phyloP scores from a whole-genome alignment of 2,797 vertebrate species.

The Chaetodon trifasciatus region DNA sequence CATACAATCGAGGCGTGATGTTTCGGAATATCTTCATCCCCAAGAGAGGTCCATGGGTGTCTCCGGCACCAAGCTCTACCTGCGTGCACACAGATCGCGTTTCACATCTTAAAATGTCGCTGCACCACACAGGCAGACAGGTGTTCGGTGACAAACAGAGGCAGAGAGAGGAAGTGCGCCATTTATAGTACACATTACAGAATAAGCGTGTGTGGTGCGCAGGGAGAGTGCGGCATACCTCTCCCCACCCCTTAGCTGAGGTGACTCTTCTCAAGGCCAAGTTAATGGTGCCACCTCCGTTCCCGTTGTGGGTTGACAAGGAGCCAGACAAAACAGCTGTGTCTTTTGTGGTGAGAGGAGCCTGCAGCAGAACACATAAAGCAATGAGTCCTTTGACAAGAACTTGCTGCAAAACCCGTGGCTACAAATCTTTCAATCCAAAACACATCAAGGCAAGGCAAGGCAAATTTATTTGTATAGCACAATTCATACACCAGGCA shows the following conservation, averaged over 20 bases:
- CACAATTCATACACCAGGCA: no score
- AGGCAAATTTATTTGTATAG: no score
- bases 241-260: slow-evolving; percentile 97
- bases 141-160: slow-evolving; percentile 4
- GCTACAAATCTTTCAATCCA: slow-evolving; percentile 2
- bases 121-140: background rate
- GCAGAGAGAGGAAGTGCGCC: background rate
- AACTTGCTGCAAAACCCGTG: slow-evolving; percentile 1
- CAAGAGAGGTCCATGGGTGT: slow-evolving; percentile 94
- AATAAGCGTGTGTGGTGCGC: background rate
- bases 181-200: slow-evolving; percentile 4
- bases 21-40: slow-evolving; percentile 97
- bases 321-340: slow-evolving; percentile 97
- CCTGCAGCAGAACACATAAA: slow-evolving; percentile 80
- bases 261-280: slow-evolving; percentile 93
- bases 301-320: slow-evolving; percentile 98
- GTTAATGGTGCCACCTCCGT: slow-evolving; percentile 95
- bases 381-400: background rate
- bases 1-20: slow-evolving; percentile 93
- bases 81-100: slow-evolving; percentile 69
- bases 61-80: slow-evolving; percentile 96
- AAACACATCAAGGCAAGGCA: no score
- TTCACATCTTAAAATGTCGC: slow-evolving; percentile 12
- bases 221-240: slow-evolving; percentile 83
- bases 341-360: slow-evolving; percentile 94